Base-by-base conservation (phyloP, 2,797 vertebrate genomes). In the Anas capensis region DNA sequence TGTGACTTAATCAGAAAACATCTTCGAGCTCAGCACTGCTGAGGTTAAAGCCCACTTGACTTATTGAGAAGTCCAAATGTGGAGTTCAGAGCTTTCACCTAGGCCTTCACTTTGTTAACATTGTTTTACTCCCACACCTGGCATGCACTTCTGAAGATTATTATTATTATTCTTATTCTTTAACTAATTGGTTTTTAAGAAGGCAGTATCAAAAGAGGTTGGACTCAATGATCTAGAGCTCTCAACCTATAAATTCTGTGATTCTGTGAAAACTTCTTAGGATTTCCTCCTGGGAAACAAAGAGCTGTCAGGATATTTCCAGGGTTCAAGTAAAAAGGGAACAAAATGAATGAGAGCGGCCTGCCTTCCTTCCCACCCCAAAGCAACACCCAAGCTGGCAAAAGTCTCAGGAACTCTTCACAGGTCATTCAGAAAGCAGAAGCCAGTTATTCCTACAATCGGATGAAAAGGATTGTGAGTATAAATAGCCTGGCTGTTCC, bases 401-500 rank as follows among this genome's bases (percentile, higher is more conserved):
- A 38, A 88, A 40, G 6, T 10, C 57, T 82, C 46, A 42, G 76
- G 61, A 76, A 81, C 57, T 36, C 75, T 56, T 58, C 29, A 12
- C 58, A 76, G 75, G 71, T 33, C 71, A 66, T 4, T 57, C 77
- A 61, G 54, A 78, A 83, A 24, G 11, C 70, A 69, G 61, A 88
- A 86, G 33, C 62, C 82, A 56, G 44, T 75, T 72, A 1, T 38
- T 84, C 73, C 36, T 53, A 61, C 48, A 60, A 62, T 2, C 3
- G 33, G 79, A 70, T 0, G 0, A n/a, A 70, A 34, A 42, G 6
- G 36, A 42, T 6, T 1, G 31, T 1, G 51, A 73, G 68, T 42
- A 89, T 60, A 65, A 92, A 95, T 8, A 87, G 64, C 85, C 57
- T 3, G 61, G 53, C 7, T 46, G 83, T 42, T 86, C 83, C 88